phyloP scores from a whole-genome alignment of 1,140 invertebrate genomes.

The Euglossa dilemma region DNA sequence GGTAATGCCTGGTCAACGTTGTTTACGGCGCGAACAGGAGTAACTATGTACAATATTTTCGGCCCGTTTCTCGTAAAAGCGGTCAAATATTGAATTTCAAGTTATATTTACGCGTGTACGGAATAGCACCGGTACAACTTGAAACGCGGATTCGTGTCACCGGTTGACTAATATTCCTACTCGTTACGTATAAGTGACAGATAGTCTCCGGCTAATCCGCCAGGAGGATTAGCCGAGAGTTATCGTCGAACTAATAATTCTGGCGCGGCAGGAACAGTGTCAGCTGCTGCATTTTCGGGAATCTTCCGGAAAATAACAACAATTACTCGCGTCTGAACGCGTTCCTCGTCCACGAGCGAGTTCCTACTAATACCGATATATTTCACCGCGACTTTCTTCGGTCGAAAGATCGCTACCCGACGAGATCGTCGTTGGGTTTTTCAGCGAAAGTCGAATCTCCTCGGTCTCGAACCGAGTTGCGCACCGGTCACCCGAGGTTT shows the following conservation, averaged over 20 bases:
- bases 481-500: background rate
- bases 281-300: slow-evolving; percentile 22
- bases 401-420: background rate
- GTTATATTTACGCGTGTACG: slow-evolving; percentile 31
- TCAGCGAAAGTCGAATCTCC: background rate
- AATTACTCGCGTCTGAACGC: background rate
- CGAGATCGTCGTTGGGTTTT: background rate
- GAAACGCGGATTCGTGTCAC: slow-evolving; percentile 32
- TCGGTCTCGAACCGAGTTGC: background rate
- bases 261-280: slow-evolving; percentile 18
- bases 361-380: background rate
- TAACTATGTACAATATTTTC: background rate
- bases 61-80: background rate
- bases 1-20: background rate
- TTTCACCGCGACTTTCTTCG: background rate
- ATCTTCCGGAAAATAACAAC: background rate
- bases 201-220: slow-evolving; percentile 46
- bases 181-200: slow-evolving; percentile 50
- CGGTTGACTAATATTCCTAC: slow-evolving; percentile 53
- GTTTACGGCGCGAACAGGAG: background rate
- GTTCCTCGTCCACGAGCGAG: background rate
- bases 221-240: slow-evolving; percentile 50
- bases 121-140: slow-evolving; percentile 10
- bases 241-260: slow-evolving; percentile 52
- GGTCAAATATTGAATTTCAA: slow-evolving; percentile 27